phyloP scores from a whole-genome alignment of 2,888 invertebrate genomes.

The Parelbella ahira region DNA sequence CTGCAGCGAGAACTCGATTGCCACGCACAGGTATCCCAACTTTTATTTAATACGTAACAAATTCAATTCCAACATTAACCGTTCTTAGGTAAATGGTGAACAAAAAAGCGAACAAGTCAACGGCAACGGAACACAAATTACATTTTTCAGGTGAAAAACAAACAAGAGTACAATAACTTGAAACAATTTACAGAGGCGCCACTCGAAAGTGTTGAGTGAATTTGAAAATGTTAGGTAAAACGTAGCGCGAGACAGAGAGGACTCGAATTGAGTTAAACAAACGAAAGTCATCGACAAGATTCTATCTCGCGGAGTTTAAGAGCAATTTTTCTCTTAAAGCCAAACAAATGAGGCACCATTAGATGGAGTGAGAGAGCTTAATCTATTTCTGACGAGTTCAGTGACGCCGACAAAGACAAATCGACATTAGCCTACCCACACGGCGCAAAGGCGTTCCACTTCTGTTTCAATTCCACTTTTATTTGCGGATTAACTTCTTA shows the following conservation, averaged over 20 bases:
- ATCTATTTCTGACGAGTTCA: conserved; percentile 82
- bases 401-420: conserved; percentile 81
- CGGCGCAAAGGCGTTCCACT: conserved; percentile 75
- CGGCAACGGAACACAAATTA: conserved; percentile 49
- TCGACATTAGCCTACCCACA: conserved; percentile 80
- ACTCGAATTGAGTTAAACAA: conserved; percentile 64
- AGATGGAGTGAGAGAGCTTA: conserved; percentile 80
- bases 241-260: conserved; percentile 33
- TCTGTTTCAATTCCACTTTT: conserved; percentile 81
- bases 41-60: conserved; percentile 36
- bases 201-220: conserved; percentile 65
- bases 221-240: conserved; percentile 53
- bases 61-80: conserved; percentile 40
- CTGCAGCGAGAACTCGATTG: conserved; percentile 33
- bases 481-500: conserved; percentile 81
- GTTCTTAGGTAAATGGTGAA: conserved; percentile 46
- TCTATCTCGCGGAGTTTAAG: conserved; percentile 72
- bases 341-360: conserved; percentile 80
- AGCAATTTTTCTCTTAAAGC: conserved; percentile 79
- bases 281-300: conserved; percentile 74
- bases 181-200: conserved; percentile 57
- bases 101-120: conserved; percentile 43
- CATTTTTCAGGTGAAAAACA: conserved; percentile 57
- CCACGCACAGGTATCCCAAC: conserved; percentile 29
- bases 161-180: conserved; percentile 47